These are phyloP conservation scores for Porphyrio hochstetteri DNA, from an alignment of 2,113 vertebrate species.

Conservation along the genomic window DNA sequence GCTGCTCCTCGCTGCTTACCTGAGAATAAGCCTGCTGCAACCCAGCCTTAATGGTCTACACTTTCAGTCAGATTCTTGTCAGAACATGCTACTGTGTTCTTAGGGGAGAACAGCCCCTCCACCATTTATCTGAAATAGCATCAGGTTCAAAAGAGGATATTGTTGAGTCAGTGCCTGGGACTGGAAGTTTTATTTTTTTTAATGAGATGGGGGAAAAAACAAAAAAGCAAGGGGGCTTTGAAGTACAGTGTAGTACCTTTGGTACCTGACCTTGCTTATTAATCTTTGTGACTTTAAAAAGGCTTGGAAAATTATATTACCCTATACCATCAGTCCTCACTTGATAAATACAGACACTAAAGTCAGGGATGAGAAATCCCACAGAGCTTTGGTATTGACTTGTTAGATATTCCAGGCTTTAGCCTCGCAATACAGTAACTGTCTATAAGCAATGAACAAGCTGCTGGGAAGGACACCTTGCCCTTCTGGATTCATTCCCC, in stretches of 20 bases:
- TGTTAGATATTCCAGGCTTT: slow-evolving; percentile 22
- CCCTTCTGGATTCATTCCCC: not conserved
- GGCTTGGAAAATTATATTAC: slow-evolving; percentile 75
- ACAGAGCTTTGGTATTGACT: slow-evolving; percentile 18
- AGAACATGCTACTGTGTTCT: not conserved
- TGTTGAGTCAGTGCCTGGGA: not conserved
- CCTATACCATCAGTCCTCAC: slow-evolving; percentile 39
- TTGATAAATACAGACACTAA: slow-evolving; percentile 52
- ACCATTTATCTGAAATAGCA: not conserved
- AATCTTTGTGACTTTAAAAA: slow-evolving; percentile 72
- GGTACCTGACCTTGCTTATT: slow-evolving; percentile 74
- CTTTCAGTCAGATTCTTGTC: not conserved
- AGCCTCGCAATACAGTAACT: slow-evolving; percentile 30
- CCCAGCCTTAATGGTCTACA: not conserved
- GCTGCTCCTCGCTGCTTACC: not conserved
- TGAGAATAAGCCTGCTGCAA: not conserved
- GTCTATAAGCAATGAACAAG: slow-evolving; percentile 44
- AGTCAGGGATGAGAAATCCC: slow-evolving; percentile 5
- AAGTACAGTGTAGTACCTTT: slow-evolving; percentile 33
- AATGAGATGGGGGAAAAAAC: not conserved
- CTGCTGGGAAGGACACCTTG: not conserved
- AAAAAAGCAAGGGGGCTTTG: not conserved
- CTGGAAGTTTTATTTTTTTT: not conserved
- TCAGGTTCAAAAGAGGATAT: not conserved
- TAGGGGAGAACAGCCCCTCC: not conserved